Conservation (phyloP, 2,797 vertebrate genomes). For the Chanos chanos region DNA sequence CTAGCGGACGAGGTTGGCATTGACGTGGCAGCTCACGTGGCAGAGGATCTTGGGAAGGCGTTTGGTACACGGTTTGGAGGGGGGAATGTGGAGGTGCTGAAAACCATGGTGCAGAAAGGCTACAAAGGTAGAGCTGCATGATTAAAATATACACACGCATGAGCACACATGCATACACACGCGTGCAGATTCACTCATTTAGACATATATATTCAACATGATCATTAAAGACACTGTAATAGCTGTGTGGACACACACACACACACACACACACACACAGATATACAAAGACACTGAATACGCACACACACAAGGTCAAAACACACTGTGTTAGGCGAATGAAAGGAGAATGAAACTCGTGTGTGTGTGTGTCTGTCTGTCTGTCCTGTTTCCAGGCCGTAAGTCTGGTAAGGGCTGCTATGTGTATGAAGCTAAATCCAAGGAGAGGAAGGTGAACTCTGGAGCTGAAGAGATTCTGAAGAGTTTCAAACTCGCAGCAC, state of each 20-base stretch:
- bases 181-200: too few relatives aligned
- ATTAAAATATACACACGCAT: background rate
- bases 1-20: conserved; percentile 81
- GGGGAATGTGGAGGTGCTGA: conserved; percentile 70
- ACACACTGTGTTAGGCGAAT: too few relatives aligned
- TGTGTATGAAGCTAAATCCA: conserved; percentile 72
- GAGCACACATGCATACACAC: too few relatives aligned
- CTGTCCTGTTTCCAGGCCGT: conserved; percentile 63
- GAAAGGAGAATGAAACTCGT: background rate
- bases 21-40: conserved; percentile 77
- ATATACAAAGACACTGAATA: too few relatives aligned
- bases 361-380: background rate
- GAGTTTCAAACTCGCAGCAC: conserved; percentile 65
- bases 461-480: conserved; percentile 72
- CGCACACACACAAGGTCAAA: too few relatives aligned
- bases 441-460: conserved; percentile 72
- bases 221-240: too few relatives aligned
- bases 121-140: conserved; percentile 73
- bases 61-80: conserved; percentile 79
- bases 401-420: conserved; percentile 84
- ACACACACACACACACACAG: too few relatives aligned
- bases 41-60: conserved; percentile 77
- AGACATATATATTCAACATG: too few relatives aligned
- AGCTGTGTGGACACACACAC: too few relatives aligned
- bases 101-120: conserved; percentile 77